These are phyloP conservation scores for Samia ricini DNA, from an alignment of 1,140 invertebrate species.

Conservation along the genomic window DNA sequence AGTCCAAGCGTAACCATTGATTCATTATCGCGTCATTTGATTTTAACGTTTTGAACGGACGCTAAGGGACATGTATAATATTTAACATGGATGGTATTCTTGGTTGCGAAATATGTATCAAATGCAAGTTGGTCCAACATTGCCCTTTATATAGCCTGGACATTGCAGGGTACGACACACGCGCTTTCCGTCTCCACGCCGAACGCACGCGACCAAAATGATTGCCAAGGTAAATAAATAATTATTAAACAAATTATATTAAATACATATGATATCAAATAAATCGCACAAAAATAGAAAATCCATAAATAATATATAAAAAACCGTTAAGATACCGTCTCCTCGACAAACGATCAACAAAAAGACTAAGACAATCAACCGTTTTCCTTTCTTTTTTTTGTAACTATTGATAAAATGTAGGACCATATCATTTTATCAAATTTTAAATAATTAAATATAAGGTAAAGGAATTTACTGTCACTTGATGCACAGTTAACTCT, in stretches of 20 bases:
- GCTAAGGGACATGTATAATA: neutral
- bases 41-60: neutral
- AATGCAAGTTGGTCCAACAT: slow-evolving; percentile 24
- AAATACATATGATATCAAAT: neutral
- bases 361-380: no score
- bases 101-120: slow-evolving; percentile 69
- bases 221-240: slow-evolving; percentile 57
- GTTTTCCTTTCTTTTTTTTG: no score
- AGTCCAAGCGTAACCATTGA: no score
- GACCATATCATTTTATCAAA: no score
- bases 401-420: no score
- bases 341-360: no score
- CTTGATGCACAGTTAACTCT: no score
- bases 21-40: neutral
- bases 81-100: slow-evolving; percentile 31
- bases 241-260: slow-evolving; percentile 1
- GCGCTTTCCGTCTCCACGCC: slow-evolving; percentile 37
- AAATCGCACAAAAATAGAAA: neutral
- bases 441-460: no score
- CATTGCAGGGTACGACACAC: slow-evolving; percentile 34
- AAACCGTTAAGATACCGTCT: no score
- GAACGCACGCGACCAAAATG: slow-evolving; percentile 59
- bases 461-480: no score
- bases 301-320: no score
- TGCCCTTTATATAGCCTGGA: slow-evolving; percentile 49